Base-by-base conservation (phyloP, 2,113 vertebrate genomes). In the Syngnathus scovelli region DNA sequence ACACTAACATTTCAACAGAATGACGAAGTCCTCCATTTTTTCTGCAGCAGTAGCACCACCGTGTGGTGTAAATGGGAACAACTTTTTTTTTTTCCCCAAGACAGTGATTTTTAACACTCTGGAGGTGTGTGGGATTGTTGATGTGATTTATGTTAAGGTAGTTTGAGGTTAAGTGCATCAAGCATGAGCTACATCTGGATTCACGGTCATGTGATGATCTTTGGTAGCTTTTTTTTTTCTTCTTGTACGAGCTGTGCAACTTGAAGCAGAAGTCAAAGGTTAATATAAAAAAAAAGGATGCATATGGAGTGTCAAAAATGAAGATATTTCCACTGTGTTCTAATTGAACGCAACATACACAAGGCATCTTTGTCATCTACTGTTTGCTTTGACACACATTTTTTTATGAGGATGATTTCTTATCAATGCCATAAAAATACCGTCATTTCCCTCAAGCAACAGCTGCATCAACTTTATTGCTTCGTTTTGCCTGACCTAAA, bases 111-210 rank as follows among this genome's bases (percentile, higher is more conserved):
- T 15, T 33, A 4, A 16, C 27, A 16, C 27, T 37, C 13, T 58
- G 27, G 6, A 16, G 52, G 44, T 44, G n/a, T 23, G 39, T 44
- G 41, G 12, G 41, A 44, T 62, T 27, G 21, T 62, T 60, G 3
- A 19, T 63, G 39, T 51, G 44, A 54, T 70, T 51, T 21, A 15
- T 23, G 62, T 56, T 16, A 48, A 87, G 85, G 87, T 88, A 84
- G 87, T 84, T 80, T 81, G 5, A 67, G 19, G 76, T 80, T 80
- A 46, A 81, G 86, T 78, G 83, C 81, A 81, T 69, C 49, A 58
- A 74, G 79, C 73, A 0, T 75, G 66, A 1, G 80, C 81, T 84
- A 68, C 80, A 67, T 72, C 64, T 72, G 64, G 75, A 67, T 67
- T 2, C 23, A 23, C 11, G 64, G 60, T 60, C 64, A 1, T 61